Base-by-base conservation (phyloP, 2,888 invertebrate species). In the Unio pictorum region DNA sequence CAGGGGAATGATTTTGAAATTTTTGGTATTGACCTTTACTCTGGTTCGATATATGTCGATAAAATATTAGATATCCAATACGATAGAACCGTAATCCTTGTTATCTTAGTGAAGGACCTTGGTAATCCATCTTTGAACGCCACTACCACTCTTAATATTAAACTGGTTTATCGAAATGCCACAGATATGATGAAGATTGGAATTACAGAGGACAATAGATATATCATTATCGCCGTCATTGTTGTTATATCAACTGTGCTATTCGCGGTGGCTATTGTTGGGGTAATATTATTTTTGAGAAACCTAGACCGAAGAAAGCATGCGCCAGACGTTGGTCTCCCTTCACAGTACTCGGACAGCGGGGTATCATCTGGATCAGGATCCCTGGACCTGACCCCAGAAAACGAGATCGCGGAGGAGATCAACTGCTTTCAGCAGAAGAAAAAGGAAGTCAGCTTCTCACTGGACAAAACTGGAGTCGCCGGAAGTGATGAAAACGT, bases 381-480 rank as follows among this genome's bases (percentile, higher is more conserved):
- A 15, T 63, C 70, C 1, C 68, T 74, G n/a, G 69, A 72, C 7
- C 58, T 73, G 56, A 69, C 72, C 1, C 60, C 28, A 15, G 69
- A 75, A 23, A 66, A 28, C 4, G 72, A 75, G 56, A 56, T 67
- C 3, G n/a, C 57, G 17, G 55, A 23, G 17, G 70, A 66, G 55
- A 68, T 64, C 45, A 71, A 75, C 18, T 68, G 58, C 23, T 70
- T 67, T 28, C 68, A 72, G 55, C 74, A 70, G 66, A 79, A 76
- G 68, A 76, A 73, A 64, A 81, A 81, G 61, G 81, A 78, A 68
- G 81, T 80, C 60, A 79, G 78, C 34, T 80, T 81, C 68, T 76
- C 79, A 3, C 58, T 76, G 23, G 74, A 74, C 8, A 45, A 45
- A 45, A 45, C 45, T 15, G 45, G 45, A 45, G 45, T 45, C 15